A percentile compares a stretch with the other conserved stretches of the same genome.
Conservation (phyloP, 2,113 vertebrate species). For the Eclectus roratus region DNA sequence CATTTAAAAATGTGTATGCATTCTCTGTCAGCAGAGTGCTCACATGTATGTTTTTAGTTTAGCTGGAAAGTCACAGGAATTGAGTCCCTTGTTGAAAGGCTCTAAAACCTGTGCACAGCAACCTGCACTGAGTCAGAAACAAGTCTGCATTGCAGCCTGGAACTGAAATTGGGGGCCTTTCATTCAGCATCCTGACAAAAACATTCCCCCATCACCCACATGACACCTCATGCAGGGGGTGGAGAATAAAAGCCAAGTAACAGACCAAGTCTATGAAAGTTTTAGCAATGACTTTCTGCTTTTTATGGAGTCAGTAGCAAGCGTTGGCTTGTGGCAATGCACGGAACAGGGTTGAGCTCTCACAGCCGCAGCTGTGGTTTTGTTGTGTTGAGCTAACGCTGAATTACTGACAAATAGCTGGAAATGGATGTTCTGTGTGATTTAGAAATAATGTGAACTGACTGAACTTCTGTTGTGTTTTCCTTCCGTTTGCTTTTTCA, state of each 20-base stretch:
- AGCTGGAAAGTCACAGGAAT: neutral
- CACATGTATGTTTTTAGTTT: neutral
- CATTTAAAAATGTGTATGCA: neutral
- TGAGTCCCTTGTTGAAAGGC: neutral
- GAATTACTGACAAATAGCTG: neutral
- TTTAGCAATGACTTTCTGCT: neutral
- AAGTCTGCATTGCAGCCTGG: neutral
- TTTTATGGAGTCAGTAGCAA: neutral
- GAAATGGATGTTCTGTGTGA: neutral
- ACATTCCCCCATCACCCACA: neutral
- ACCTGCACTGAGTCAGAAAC: neutral
- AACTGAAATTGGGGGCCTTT: neutral
- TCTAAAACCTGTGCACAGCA: neutral
- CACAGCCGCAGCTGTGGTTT: neutral
- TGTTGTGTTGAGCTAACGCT: neutral
- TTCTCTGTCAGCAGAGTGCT: neutral
- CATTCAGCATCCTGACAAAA: neutral
- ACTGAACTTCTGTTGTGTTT: constrained; percentile 42
- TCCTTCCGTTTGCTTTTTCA: constrained; percentile 33
- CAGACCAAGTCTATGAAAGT: neutral
- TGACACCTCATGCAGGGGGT: neutral
- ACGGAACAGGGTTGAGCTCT: neutral
- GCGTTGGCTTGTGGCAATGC: neutral
- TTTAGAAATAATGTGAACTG: constrained; percentile 42
- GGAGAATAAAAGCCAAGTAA: neutral